phyloP scores from a whole-genome alignment of 1,140 invertebrate genomes.

The Calephelis virginiensis region DNA sequence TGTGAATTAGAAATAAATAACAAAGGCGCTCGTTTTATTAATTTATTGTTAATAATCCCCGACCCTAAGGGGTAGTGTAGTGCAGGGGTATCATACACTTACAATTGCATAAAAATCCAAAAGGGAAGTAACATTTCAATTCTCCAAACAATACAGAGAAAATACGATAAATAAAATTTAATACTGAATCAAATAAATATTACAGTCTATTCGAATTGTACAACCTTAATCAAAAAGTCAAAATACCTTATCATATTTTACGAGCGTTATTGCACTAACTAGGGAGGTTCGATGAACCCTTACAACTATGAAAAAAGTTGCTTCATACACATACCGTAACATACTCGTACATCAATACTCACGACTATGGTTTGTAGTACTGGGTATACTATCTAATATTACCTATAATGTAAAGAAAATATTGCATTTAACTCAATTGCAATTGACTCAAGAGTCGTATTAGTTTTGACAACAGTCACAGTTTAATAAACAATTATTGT shows the following conservation, averaged over 20 bases:
- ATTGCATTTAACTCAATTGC: neutral
- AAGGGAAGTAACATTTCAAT: constrained; percentile 69
- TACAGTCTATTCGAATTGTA: constrained; percentile 76
- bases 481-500: too few species aligned
- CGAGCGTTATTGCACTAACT: constrained; percentile 60
- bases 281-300: constrained; percentile 39
- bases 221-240: constrained; percentile 68
- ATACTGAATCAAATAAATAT: constrained; percentile 50
- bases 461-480: too few species aligned
- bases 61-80: constrained; percentile 51
- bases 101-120: constrained; percentile 70
- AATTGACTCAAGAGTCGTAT: neutral
- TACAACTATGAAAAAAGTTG: constrained; percentile 56
- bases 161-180: constrained; percentile 42
- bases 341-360: neutral
- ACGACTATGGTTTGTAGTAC: neutral
- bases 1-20: constrained; percentile 37
- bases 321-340: constrained; percentile 38
- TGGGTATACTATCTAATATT: neutral
- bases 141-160: constrained; percentile 58
- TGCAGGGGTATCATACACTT: constrained; percentile 62
- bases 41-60: constrained; percentile 73
- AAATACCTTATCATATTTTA: constrained; percentile 47
- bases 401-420: neutral
- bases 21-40: constrained; percentile 50